Base-by-base conservation (phyloP, 2,888 invertebrate species). In the Pachydiplax longipennis region DNA sequence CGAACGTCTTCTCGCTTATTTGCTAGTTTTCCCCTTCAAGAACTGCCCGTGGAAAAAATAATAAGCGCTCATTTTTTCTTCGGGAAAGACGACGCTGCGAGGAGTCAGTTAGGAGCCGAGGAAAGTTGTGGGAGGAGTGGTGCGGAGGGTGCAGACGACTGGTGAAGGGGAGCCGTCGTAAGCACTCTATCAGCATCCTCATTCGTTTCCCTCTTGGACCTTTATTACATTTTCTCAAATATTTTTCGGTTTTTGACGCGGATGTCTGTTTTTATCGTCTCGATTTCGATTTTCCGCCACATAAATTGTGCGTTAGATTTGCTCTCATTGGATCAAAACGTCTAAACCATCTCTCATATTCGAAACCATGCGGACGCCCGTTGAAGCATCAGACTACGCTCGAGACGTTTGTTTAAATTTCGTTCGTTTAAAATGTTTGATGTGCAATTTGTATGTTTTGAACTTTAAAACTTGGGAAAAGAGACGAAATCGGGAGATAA, bases 141-240 rank as follows among this genome's bases (percentile, higher is more conserved):
- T 2, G 73, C 73, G 73, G 73, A 10, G 25, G 73, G 73, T 31
- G 25, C 73, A 31, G 73, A 25, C 31, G 73, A 25, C 73, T 73
- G 73, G 73, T 73, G 73, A 73, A 73, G 73, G 25, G 73, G 73
- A 73, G 73, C 31, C 73, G 25, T 73, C 73, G 25, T 73, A 73
- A 73, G 73, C 73, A 73, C 73, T 73, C 73, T 73, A 73, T 73
- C 73, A 73, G 73, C 73, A 73, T 73, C 73, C 73, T 73, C 73
- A 73, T 73, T 25, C 73, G 73, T 73, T 73, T 31, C 73, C 31
- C 73, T 73, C 73, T 73, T 53, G 53, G 53, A 53, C 73, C 73
- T 73, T 73, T 73, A 25, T 73, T 73, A 73, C 73, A 73, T 31
- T 31, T 73, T 73, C 73, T 18, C 3, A 73, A 73, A 53, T 53